Evolutionary conservation across 1,140 invertebrate genomes (phyloP), one percentile per base, ranked within the genome.

Genomic region (Oreohelix idahoensis): DNA sequence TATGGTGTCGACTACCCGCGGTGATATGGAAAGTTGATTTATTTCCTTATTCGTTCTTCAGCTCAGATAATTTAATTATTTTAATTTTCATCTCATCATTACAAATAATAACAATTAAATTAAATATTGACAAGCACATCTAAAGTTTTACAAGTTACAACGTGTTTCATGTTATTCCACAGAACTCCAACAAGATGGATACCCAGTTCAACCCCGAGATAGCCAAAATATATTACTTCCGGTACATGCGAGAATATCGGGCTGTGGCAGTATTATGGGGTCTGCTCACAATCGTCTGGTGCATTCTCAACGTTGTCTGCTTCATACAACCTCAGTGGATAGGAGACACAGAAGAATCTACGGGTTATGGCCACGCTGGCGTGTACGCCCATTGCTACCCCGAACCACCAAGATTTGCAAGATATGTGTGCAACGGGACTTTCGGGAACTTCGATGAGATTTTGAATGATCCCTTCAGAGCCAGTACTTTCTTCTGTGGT

Each of bases 271-370:
- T 99, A 23, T 94, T 99, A 66, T 99, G 98, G 98, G 97, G 96
- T n/a, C 96, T 99, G 86, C 98, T 99, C 90, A 94, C 97, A 75
- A 97, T 99, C 89, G 99, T 98, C 93, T 99, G 98, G 93, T 97
- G 97, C 79, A 98, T 99, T 87, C 98, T 99, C 87, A 96, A 96
- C 82, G 95, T 98, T 81, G 97, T 99, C 26, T 96, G 97, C 0
- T 98, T 99, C 91, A 95, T 98, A 29, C 98, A 98, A 81, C 98
- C 98, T 13, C 97, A 99, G 93, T 99, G 98, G 94, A 96, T 96
- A 95, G 89, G 98, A 94, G 94, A 95, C 90, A 92, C 94, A 0
- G 89, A 95, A 76, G 95, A 96, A 71, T 96, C 96, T 63, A 95
- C 96, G 81, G 96, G 96, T 89, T 96, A 96, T 5, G 97, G 97